These are phyloP conservation scores for Amaurobius ferox DNA, from an alignment of 2,888 invertebrate genomes.

Conservation along the genomic window DNA sequence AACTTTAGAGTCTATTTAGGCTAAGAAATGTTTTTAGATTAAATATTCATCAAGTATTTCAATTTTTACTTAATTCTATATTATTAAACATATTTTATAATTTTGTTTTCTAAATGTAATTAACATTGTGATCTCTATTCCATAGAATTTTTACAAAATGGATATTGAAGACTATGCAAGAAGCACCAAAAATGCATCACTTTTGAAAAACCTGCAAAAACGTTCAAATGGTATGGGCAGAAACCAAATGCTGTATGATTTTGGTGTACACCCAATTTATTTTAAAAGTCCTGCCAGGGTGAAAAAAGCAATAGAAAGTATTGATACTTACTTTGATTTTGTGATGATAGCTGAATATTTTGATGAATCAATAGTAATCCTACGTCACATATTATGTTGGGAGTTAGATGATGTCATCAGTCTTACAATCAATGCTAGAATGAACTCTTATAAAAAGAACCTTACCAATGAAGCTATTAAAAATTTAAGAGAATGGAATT, in stretches of 20 bases:
- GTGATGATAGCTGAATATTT: conserved; percentile 76
- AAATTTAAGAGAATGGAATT: conserved; percentile 74
- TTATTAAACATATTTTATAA: no score
- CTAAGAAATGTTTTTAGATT: no score
- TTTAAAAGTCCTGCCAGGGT: conserved; percentile 73
- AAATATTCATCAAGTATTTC: no score
- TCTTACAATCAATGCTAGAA: conserved; percentile 75
- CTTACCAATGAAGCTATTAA: conserved; percentile 70
- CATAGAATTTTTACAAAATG: conserved; percentile 73
- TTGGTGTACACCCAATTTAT: conserved; percentile 74
- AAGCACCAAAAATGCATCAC: conserved; percentile 47
- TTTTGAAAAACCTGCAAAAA: conserved; percentile 23
- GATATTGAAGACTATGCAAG: conserved; percentile 73
- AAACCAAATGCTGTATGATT: conserved; percentile 76
- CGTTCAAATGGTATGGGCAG: conserved; percentile 63
- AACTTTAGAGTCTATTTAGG: no score
- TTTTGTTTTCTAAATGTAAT: no score
- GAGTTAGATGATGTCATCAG: conserved; percentile 74
- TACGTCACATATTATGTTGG: conserved; percentile 76
- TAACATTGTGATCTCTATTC: not conserved
- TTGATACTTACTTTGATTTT: conserved; percentile 75
- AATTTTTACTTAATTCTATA: no score
- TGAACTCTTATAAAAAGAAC: conserved; percentile 58
- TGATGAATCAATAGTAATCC: conserved; percentile 75
- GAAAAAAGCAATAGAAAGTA: conserved; percentile 72